phyloP scores from a whole-genome alignment of 2,888 invertebrate genomes.

The Leptothorax acervorum region DNA sequence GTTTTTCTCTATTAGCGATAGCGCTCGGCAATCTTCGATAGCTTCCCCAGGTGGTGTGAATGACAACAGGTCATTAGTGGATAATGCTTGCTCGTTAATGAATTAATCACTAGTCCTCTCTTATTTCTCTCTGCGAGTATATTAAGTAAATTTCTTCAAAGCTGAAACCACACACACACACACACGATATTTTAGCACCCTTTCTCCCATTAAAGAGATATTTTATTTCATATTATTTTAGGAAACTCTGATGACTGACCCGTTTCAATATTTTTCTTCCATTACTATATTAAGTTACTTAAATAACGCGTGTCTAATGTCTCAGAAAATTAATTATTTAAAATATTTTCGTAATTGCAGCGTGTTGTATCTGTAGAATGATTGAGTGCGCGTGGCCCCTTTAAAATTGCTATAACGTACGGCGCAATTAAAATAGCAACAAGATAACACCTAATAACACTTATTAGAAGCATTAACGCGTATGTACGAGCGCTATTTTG shows the following conservation, averaged over 20 bases:
- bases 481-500: slow-evolving; percentile 46
- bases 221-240: neutral
- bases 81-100: neutral
- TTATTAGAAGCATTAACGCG: slow-evolving; percentile 31
- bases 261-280: neutral
- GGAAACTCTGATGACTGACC: neutral
- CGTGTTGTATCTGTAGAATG: neutral
- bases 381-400: neutral
- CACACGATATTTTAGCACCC: neutral
- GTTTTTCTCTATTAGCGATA: slow-evolving; percentile 6
- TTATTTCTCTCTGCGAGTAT: neutral
- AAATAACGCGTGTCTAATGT: neutral
- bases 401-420: slow-evolving; percentile 12
- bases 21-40: neutral
- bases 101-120: neutral
- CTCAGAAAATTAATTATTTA: neutral
- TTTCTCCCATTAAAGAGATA: neutral
- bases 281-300: neutral
- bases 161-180: neutral
- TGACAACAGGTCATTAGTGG: neutral
- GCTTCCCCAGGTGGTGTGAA: neutral
- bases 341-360: neutral
- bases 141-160: neutral
- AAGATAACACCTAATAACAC: slow-evolving; percentile 59
- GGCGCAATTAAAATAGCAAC: slow-evolving; percentile 27